Base-by-base conservation (phyloP, 1,140 invertebrate species). In the Aphelenchoides fujianensis region DNA sequence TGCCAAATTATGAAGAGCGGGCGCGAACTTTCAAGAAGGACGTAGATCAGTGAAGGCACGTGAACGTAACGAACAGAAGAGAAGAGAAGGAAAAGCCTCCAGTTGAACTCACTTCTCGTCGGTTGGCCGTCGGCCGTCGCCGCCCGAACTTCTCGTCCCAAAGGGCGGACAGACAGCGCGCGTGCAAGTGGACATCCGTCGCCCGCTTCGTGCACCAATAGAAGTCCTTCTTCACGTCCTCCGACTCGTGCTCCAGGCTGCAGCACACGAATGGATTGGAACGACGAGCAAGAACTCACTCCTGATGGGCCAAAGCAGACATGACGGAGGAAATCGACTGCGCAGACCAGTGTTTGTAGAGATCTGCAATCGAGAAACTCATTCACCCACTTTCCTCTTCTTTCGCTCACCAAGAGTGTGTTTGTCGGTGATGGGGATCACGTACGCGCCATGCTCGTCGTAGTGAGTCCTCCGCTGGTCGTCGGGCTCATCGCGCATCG, bases 141-240 rank as follows among this genome's bases (percentile, higher is more conserved):
- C 12, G 41, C 41, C 23, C 41, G 41, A 48, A 48, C 23, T 48
- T 48, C 12, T 23, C 41, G 23, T 48, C 41, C 41, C 41, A 48
- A 12, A 48, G 23, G 12, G 12, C 23, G 12, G 41, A 48, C 12
- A 48, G 41, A 48, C 41, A 48, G 23, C 41, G 41, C 12, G 55
- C 55, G 19, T 59, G 55, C 7, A 7, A 5, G 23, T 59, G 55
- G 34, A 59, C 55, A 32, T 59, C 19, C 34, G 28, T 5, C 28
- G 55, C 55, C 27, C 55, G 55, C 34, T 59, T 59, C 5, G 55
- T 7, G 34, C 55, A 59, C 19, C 12, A 59, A 7, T 5, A 48
- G 41, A 48, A 48, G 12, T 7, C 5, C 28, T 59, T 59, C 55
- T 59, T 59, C 27, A 59, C 55, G 55, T 59, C 5, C 5, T 59